Evolutionary conservation across 2,888 invertebrate genomes (phyloP).

Genomic region (Macaria liturata): DNA sequence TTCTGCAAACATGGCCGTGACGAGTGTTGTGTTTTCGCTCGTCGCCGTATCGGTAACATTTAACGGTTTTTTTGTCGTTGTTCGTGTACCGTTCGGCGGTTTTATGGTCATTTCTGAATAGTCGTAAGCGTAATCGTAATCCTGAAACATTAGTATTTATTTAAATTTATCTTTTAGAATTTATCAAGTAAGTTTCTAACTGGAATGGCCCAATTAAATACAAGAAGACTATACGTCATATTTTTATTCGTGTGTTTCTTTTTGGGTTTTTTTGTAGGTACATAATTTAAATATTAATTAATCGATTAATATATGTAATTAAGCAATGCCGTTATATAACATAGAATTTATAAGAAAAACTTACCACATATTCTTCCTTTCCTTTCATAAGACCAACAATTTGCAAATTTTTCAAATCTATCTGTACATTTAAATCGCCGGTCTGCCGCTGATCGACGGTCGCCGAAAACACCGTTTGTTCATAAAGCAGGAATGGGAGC

Average conservation of each 20-base stretch:
- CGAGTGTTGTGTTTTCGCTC: conserved; percentile 43
- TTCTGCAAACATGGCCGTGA: conserved; percentile 33
- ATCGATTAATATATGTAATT: too few species aligned
- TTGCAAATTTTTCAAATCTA: conserved; percentile 90
- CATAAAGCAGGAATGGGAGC: conserved; percentile 39
- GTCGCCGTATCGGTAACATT: conserved; percentile 49
- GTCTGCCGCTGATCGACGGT: conserved; percentile 88
- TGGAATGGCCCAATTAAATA: too few species aligned
- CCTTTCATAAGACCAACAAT: conserved; percentile 87
- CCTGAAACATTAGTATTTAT: conserved; percentile 70
- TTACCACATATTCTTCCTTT: conserved; percentile 84
- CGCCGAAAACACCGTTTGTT: conserved; percentile 45
- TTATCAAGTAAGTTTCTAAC: too few species aligned
- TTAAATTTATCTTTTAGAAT: too few species aligned
- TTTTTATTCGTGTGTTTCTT: too few species aligned
- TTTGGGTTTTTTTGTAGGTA: too few species aligned
- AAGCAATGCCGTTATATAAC: too few species aligned
- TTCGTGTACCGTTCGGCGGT: conserved; percentile 69
- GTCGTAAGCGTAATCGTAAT: conserved; percentile 89
- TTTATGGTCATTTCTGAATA: conserved; percentile 88
- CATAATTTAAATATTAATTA: too few species aligned
- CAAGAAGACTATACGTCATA: too few species aligned
- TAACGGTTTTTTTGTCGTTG: conserved; percentile 69
- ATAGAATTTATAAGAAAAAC: conserved; percentile 21
- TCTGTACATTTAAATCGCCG: conserved; percentile 90